Evolutionary conservation across 2,888 invertebrate genomes (phyloP), one percentile per base, ranked within the genome.

Genomic region (Notodonta ziczac): DNA sequence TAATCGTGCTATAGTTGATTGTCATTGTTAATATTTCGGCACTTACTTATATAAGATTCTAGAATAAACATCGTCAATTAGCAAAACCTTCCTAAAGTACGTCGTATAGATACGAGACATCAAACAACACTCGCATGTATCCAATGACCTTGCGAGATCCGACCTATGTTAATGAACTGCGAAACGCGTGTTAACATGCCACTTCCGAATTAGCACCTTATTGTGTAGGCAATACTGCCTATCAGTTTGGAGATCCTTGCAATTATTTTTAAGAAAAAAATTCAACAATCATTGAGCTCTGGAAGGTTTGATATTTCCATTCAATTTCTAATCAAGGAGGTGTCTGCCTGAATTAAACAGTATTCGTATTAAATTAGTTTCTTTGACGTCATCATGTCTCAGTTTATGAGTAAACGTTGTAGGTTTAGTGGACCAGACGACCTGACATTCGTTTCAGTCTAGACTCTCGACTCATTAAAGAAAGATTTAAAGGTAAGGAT

Each of bases 131-230:
- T 51, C 35, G 13, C 52, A 52, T 32, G 32, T 52, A 46, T 56
- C 58, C 62, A 65, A 65, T 79, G 84, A 78, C 86, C 86, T 86
- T 86, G 86, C 69, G 61, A 58, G 52, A 70, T 69, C 66, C 75
- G 69, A 66, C 69, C 70, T 71, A 75, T 83, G 85, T 81, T 85
- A 87, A 85, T 84, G 85, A 85, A 84, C 82, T 71, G 73, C 72
- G 67, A 71, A 70, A 56, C 68, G 54, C 56, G 62, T 66, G 66
- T 66, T 69, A 72, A 74, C 73, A 67, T 72, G 68, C 70, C 62
- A 76, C 80, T 77, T 76, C 77, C 76, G 77, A 85, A 85, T 87
- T 86, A 85, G 72, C 81, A 80, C 82, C 77, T 83, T 82, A 79
- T 76, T 78, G 75, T 77, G 63, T 70, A 73, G 65, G 64, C 62